Evolutionary conservation across 2,113 vertebrate genomes (phyloP), one percentile per base, ranked within the genome.

Genomic region (Agelaius phoeniceus): DNA sequence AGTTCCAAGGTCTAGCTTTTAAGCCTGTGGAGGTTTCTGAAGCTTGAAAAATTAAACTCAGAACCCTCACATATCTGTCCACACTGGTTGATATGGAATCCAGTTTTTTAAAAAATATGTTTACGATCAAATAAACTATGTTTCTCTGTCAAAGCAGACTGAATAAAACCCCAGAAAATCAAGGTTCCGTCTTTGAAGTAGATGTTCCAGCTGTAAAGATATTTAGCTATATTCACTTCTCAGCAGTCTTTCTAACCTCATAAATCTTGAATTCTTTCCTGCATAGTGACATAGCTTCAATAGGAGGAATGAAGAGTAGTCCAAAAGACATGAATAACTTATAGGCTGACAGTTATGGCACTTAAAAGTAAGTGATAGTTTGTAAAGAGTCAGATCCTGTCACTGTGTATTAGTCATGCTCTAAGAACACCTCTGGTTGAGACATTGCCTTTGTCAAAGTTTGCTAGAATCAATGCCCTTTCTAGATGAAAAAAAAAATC

Each of bases 361-460:
- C 94, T 95, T 94, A 90, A 84, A 94, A 90, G 44, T 93, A 97
- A 95, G 72, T 51, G 83, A 95, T 96, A 90, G 79, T 90, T 87
- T 92, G 78, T 92, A 94, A 81, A 81, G 73, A 91, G 51, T 80
- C 72, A 51, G 59, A 62, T 92, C 79, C 52, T 97, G 92, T 93
- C 94, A 84, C 55, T 63, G 48, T 41, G 13, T 54, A 48, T 97
- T 92, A 95, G 94, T 88, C 79, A 96, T 84, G 90, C 63, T 84
- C 33, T 48, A 55, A 62, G 55, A 93, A 59, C 63, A 69, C 13
- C 27, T 59, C 51, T 92, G 59, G 87, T 15, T 44, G 43, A 88
- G 41, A 39, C 51, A 58, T 66, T 72, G 35, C 24, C 62, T 93
- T 71, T 80, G 51, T 59, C 72, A 83, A 84, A 68, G 31, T 84